Evolutionary conservation across 2,113 vertebrate species (phyloP).

Genomic region (Eulemur rufifrons): DNA sequence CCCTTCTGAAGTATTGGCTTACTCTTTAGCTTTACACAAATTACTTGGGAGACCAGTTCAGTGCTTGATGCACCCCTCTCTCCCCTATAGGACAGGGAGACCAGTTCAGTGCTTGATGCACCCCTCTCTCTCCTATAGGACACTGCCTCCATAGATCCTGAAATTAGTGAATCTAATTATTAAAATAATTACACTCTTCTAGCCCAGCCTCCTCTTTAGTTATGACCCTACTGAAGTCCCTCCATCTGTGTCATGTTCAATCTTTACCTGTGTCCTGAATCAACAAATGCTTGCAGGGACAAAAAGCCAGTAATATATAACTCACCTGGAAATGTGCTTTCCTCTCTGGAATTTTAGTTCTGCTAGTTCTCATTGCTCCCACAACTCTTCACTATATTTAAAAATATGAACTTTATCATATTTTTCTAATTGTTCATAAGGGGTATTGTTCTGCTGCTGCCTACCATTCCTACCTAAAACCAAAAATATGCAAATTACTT

Average conservation of each 20-base stretch:
- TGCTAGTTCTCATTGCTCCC: background rate
- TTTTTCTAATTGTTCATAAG: background rate
- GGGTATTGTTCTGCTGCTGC: background rate
- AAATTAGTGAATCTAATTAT: background rate
- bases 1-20: background rate
- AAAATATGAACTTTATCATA: background rate
- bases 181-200: background rate
- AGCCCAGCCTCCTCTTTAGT: background rate
- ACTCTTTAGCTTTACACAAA: background rate
- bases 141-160: background rate
- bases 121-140: background rate
- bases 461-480: background rate
- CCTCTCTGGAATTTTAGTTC: background rate
- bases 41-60: background rate
- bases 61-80: background rate
- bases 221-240: background rate
- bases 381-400: background rate
- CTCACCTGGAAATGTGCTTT: background rate
- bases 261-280: background rate
- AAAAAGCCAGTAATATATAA: background rate
- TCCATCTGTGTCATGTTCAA: background rate
- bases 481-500: background rate
- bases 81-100: background rate
- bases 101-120: background rate
- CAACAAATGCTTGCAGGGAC: background rate